Evolutionary conservation across 2,888 invertebrate species (phyloP).

Genomic region (Peribatodes rhomboidaria): DNA sequence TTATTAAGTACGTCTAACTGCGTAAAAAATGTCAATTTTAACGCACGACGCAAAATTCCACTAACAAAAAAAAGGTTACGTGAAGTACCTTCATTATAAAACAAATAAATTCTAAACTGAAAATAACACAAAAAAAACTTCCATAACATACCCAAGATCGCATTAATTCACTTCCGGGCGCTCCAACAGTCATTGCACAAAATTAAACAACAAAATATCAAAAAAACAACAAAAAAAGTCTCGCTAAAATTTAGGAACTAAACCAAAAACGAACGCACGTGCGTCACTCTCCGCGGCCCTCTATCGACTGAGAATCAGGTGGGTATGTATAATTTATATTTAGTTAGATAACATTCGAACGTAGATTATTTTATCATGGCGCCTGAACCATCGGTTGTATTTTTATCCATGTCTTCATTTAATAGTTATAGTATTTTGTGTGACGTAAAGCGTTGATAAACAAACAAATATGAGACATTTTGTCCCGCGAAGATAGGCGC

Average conservation of each 20-base stretch:
- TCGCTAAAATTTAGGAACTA: not conserved
- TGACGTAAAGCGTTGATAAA: too few relatives aligned
- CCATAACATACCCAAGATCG: constrained; percentile 49
- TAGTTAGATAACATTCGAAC: constrained; percentile 4
- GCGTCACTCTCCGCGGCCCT: not conserved
- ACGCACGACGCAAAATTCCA: not conserved
- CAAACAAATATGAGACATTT: too few relatives aligned
- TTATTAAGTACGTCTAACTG: not conserved
- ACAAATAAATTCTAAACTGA: not conserved
- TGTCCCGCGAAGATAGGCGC: too few relatives aligned
- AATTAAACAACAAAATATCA: constrained; percentile 3
- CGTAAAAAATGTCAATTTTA: not conserved
- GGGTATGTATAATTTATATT: not conserved
- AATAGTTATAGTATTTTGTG: too few relatives aligned
- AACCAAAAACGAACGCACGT: constrained; percentile 8
- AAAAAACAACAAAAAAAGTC: not conserved
- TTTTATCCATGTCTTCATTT: too few relatives aligned
- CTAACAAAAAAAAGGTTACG: too few relatives aligned
- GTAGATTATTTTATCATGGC: not conserved
- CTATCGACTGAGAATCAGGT: constrained; percentile 23
- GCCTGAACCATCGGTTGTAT: not conserved
- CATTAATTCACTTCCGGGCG: constrained; percentile 43
- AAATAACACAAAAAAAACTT: not conserved
- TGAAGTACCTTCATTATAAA: not conserved
- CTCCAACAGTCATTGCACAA: constrained; percentile 40